phyloP scores from a whole-genome alignment of 2,113 vertebrate genomes.

The Sporophila hypoxantha region DNA sequence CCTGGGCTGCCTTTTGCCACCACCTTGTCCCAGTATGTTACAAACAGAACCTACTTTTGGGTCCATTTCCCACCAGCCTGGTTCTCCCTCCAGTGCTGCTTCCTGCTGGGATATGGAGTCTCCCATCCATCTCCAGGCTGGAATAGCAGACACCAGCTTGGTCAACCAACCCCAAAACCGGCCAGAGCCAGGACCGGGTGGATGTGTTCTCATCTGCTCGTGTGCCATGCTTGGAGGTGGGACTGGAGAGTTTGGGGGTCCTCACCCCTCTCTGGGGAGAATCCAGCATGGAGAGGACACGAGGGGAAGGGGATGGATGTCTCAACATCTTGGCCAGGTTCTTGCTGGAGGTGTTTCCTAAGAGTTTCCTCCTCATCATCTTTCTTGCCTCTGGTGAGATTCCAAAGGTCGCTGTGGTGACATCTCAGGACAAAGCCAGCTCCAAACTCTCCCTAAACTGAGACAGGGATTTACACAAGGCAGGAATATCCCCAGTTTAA shows the following conservation, averaged over 20 bases:
- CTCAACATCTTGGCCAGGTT: accelerated
- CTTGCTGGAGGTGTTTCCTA: accelerated
- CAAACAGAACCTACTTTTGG: accelerated
- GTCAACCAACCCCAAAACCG: not conserved
- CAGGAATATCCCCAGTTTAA: not conserved
- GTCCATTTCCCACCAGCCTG: not conserved
- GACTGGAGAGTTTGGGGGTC: not conserved
- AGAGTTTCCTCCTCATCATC: no score
- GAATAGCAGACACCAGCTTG: not conserved
- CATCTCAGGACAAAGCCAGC: not conserved
- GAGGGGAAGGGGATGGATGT: no score
- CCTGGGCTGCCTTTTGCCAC: not conserved
- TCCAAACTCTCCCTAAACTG: not conserved
- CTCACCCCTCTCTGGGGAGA: not conserved
- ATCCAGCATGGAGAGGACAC: not conserved
- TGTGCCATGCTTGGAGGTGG: not conserved
- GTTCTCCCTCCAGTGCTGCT: not conserved
- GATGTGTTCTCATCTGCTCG: not conserved
- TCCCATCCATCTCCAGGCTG: not conserved
- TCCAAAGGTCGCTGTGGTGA: not conserved
- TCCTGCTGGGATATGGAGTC: accelerated
- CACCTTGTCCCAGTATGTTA: not conserved
- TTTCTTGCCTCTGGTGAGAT: not conserved
- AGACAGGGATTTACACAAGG: not conserved
- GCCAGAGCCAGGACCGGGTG: not conserved